Evolutionary conservation across 2,113 vertebrate species (phyloP).

Genomic region (Megaptera novaeangliae): DNA sequence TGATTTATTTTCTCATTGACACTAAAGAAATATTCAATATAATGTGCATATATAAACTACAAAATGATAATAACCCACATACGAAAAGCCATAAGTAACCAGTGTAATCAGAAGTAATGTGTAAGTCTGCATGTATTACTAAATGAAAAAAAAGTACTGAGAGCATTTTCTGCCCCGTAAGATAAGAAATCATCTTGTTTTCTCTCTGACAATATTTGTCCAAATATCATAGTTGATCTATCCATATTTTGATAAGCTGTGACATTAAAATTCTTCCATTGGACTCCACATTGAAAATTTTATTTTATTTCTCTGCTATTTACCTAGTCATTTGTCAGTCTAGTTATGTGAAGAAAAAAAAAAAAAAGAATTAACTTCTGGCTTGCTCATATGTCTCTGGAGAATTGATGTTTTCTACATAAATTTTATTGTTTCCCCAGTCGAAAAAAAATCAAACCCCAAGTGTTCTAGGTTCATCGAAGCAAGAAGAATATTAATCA

Average conservation of each 20-base stretch:
- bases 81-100: constrained; percentile 15
- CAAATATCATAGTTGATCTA: constrained; percentile 18
- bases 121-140: not conserved
- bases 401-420: constrained; percentile 10
- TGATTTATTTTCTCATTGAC: constrained; percentile 38
- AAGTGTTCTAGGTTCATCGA: not conserved
- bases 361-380: not conserved
- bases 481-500: constrained; percentile 16
- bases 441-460: not conserved
- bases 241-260: not conserved
- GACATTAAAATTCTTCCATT: constrained; percentile 13
- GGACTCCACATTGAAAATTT: constrained; percentile 2
- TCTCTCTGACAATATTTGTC: not conserved
- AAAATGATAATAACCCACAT: constrained; percentile 47
- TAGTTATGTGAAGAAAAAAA: not conserved
- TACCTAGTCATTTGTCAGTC: not conserved
- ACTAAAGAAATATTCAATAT: constrained; percentile 30
- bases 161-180: not conserved
- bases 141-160: not conserved
- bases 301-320: constrained; percentile 4
- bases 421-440: not conserved
- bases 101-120: constrained; percentile 26
- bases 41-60: constrained; percentile 44
- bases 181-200: constrained; percentile 30
- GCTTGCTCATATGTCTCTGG: not conserved